phyloP scores from a whole-genome alignment of 1,140 invertebrate genomes.

The Leptinotarsa undecemlineata region DNA sequence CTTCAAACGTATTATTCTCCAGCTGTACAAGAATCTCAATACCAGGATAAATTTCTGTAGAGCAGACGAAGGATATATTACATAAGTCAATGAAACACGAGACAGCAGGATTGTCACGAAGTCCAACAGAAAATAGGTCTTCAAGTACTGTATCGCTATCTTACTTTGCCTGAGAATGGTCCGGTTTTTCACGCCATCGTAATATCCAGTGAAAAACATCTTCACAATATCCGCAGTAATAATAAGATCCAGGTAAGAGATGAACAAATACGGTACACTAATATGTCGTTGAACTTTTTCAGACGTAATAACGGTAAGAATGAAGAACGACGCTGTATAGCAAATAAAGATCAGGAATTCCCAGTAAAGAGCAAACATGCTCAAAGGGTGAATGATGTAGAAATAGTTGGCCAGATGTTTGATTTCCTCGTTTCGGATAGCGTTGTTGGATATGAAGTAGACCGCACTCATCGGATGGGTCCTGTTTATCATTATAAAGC shows the following conservation, averaged over 20 bases:
- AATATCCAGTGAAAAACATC: slow-evolving; percentile 34
- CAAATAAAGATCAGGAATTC: slow-evolving; percentile 10
- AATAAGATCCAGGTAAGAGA: background rate
- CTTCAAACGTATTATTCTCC: background rate
- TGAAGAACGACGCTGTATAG: background rate
- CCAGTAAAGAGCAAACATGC: slow-evolving; percentile 18
- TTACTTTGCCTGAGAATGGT: slow-evolving; percentile 12
- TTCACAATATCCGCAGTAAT: slow-evolving; percentile 25
- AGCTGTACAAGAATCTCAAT: background rate
- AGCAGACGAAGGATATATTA: background rate
- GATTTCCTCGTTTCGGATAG: slow-evolving; percentile 34
- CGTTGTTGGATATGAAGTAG: slow-evolving; percentile 33
- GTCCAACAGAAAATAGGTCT: background rate
- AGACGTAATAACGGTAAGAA: background rate
- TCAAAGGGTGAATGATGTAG: slow-evolving; percentile 35
- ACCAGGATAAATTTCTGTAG: background rate
- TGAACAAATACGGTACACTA: background rate
- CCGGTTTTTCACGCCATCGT: slow-evolving; percentile 19
- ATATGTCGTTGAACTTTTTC: background rate
- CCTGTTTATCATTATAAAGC: slow-evolving; percentile 32
- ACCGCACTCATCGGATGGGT: slow-evolving; percentile 32
- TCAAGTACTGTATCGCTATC: slow-evolving; percentile 9
- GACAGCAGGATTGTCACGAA: background rate
- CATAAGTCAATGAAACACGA: background rate
- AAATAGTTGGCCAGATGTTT: slow-evolving; percentile 21